These are phyloP conservation scores for Vannuccia rotundouncinata DNA, from an alignment of 2,888 invertebrate species.

Conservation along the genomic window DNA sequence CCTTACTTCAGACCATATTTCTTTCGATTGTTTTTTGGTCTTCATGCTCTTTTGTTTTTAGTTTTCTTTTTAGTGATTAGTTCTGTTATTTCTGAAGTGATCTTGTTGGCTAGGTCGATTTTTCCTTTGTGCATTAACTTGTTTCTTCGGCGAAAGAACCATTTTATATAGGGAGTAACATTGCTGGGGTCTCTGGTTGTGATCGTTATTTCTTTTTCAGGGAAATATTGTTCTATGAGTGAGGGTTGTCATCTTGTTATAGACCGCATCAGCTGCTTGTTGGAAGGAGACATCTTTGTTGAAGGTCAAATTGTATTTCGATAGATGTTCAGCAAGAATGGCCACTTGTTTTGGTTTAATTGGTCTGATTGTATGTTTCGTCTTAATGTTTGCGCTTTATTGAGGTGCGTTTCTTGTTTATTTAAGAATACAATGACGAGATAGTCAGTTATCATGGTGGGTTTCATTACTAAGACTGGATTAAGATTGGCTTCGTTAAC, in stretches of 20 bases:
- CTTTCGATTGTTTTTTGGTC: neutral
- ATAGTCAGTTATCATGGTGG: no score
- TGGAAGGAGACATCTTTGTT: no score
- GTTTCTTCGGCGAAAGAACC: neutral
- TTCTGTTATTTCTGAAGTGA: neutral
- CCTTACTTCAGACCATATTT: neutral
- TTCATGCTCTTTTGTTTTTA: neutral
- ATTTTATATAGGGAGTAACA: neutral
- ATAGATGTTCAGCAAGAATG: no score
- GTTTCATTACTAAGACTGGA: no score
- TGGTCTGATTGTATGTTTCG: no score
- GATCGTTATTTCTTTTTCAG: neutral
- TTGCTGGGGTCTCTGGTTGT: neutral
- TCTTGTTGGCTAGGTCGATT: neutral
- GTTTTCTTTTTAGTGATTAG: neutral
- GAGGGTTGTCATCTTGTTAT: neutral
- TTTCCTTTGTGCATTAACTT: neutral
- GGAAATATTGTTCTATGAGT: neutral
- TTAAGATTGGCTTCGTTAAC: no score
- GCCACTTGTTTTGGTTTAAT: conserved; percentile 1
- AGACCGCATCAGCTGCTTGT: no score
- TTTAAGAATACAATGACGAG: no score
- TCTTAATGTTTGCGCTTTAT: no score
- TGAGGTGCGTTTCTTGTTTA: no score
- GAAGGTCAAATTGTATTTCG: no score